A percentile compares a stretch with the other conserved stretches of the same genome.
Evolutionary conservation across 2,113 vertebrate species (phyloP).

Genomic region (Paramormyrops kingsleyae): DNA sequence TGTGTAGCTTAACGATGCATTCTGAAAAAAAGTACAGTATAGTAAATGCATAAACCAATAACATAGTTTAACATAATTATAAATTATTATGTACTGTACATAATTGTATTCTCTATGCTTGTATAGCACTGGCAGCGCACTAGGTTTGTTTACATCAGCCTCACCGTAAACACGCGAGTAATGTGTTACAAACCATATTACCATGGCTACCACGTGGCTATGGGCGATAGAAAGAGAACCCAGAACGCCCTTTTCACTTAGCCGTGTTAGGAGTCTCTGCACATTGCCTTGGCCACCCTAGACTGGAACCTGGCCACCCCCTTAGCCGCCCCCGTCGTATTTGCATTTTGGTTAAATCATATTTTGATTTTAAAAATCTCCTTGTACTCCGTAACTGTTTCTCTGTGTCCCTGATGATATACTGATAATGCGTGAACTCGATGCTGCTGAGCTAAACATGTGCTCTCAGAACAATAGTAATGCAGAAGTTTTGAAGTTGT

Average conservation of each 20-base stretch:
- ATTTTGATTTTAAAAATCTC: no score
- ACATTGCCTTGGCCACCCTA: neutral
- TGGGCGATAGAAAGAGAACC: neutral
- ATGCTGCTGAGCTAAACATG: no score
- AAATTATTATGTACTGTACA: neutral
- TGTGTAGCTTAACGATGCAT: neutral
- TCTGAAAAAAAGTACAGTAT: neutral
- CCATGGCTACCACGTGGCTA: neutral
- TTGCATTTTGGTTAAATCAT: no score
- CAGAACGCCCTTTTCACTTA: neutral
- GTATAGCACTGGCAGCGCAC: neutral
- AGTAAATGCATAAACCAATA: neutral
- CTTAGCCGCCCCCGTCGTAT: no score
- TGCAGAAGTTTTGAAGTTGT: no score
- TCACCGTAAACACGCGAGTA: neutral
- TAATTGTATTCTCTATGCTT: neutral
- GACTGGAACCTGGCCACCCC: no score
- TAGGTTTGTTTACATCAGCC: neutral
- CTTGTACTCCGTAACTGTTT: no score
- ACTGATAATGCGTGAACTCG: no score
- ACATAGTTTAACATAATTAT: neutral
- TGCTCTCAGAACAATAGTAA: no score
- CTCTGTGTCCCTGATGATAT: no score
- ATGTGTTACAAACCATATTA: neutral
- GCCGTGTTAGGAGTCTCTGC: neutral